Percentiles rank a stretch among this genome's conserved stretches.
These are phyloP conservation scores for Phrixothrix hirtus DNA, from an alignment of 2,888 invertebrate genomes.

Conservation along the genomic window DNA sequence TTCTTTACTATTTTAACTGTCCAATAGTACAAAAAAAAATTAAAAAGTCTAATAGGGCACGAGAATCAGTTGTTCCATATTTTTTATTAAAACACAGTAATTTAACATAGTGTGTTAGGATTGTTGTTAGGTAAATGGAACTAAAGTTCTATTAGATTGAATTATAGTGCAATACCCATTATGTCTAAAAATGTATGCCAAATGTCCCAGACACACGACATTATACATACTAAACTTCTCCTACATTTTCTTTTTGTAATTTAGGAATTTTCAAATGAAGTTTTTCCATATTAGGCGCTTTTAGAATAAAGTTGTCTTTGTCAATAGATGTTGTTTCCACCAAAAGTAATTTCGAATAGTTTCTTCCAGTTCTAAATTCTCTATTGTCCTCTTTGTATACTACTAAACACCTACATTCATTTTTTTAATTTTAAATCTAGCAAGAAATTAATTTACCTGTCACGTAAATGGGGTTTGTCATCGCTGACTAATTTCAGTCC, in stretches of 20 bases:
- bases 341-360: slow-evolving; percentile 56
- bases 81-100: no score
- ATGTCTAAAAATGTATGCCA: no score
- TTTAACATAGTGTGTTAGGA: no score
- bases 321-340: slow-evolving; percentile 54
- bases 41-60: no score
- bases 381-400: slow-evolving; percentile 54
- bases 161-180: no score
- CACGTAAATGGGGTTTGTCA: no score
- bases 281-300: slow-evolving; percentile 57
- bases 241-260: slow-evolving; percentile 33
- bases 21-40: no score
- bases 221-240: slow-evolving; percentile 18
- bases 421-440: background rate
- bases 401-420: slow-evolving; percentile 32
- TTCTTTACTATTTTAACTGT: no score
- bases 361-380: slow-evolving; percentile 55
- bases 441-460: slow-evolving; percentile 22
- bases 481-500: slow-evolving; percentile 43
- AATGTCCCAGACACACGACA: no score
- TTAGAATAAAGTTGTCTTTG: slow-evolving; percentile 52
- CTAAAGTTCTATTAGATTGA: no score
- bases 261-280: slow-evolving; percentile 55
- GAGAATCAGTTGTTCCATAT: no score
- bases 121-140: no score